Conservation (phyloP, 1,140 invertebrate genomes). For the Zaprionus capensis region DNA sequence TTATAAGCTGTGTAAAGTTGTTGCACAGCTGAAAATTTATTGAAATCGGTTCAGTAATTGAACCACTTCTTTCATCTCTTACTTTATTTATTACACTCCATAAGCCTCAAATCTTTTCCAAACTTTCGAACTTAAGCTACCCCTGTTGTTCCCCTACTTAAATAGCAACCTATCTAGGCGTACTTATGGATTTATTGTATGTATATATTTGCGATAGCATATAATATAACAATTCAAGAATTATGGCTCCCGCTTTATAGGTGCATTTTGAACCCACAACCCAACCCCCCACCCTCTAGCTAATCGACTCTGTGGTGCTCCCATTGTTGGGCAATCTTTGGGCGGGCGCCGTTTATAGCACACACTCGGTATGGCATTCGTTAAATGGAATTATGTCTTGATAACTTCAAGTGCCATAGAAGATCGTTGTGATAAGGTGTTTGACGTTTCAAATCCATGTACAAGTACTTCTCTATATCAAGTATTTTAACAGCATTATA, state of each 20-base stretch:
- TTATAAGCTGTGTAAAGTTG: not conserved
- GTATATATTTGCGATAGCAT: conserved; percentile 16
- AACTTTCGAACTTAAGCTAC: not conserved
- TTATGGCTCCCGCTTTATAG: conserved; percentile 28
- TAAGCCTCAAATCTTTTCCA: not conserved
- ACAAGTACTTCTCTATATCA: conserved; percentile 44
- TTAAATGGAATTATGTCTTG: conserved; percentile 58
- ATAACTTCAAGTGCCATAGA: conserved; percentile 60
- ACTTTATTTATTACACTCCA: no score
- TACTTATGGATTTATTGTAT: conserved; percentile 31
- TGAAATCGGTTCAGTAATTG: no score
- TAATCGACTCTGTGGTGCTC: not conserved
- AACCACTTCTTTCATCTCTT: no score
- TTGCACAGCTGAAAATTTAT: not conserved
- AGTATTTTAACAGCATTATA: conserved; percentile 30
- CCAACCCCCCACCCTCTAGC: not conserved
- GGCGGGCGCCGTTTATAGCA: conserved; percentile 41
- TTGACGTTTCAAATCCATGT: conserved; percentile 18
- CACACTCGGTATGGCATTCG: conserved; percentile 48
- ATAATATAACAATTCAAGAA: conserved; percentile 5
- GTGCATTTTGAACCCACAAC: not conserved
- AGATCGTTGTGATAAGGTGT: conserved; percentile 55
- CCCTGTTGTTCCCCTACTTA: not conserved
- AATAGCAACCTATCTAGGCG: not conserved
- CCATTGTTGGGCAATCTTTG: conserved; percentile 9